Conservation (phyloP, 2,113 vertebrate species). For the Butorides virescens region DNA sequence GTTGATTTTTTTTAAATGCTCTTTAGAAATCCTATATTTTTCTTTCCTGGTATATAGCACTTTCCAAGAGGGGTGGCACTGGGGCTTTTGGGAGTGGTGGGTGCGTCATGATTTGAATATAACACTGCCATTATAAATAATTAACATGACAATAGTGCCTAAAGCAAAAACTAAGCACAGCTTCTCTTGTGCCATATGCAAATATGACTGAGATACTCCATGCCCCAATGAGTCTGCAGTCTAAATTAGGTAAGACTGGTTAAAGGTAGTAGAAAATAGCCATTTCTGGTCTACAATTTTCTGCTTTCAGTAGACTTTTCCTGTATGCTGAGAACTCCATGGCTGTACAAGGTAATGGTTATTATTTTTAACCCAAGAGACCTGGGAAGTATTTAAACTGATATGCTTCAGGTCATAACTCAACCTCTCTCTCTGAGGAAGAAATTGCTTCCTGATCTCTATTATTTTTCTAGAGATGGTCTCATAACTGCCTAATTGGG, state of each 20-base stretch:
- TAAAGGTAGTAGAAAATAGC: background rate
- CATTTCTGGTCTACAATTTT: background rate
- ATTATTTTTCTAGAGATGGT: background rate
- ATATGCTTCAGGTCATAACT: background rate
- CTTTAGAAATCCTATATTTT: background rate
- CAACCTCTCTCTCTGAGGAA: background rate
- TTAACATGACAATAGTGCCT: background rate
- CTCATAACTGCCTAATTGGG: background rate
- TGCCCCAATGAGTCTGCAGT: background rate
- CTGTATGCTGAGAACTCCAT: background rate
- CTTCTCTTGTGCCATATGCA: background rate
- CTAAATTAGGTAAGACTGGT: background rate
- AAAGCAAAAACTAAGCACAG: background rate
- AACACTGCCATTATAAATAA: background rate
- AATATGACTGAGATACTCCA: background rate
- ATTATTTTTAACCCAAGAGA: background rate
- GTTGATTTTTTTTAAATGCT: background rate
- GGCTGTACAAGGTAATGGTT: background rate
- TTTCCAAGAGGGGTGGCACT: background rate
- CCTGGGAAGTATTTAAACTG: background rate
- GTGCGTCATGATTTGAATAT: background rate
- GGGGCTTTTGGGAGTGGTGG: fast-evolving
- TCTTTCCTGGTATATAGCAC: background rate
- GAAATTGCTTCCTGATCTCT: background rate
- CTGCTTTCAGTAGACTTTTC: background rate